phyloP scores from a whole-genome alignment of 2,113 vertebrate species.

The Chroicocephalus ridibundus region DNA sequence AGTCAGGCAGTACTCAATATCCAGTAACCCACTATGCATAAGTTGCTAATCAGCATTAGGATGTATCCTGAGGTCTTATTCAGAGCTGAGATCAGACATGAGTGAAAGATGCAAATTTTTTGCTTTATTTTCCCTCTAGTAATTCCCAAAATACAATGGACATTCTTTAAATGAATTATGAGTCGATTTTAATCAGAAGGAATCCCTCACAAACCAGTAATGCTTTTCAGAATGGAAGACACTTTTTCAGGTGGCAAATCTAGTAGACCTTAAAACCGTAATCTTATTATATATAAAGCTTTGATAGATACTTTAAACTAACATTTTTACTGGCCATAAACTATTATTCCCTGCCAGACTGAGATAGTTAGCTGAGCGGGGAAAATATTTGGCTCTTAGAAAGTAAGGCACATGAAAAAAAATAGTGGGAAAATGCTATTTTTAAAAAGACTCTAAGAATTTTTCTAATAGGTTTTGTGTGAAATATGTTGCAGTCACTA shows the following conservation, averaged over 20 bases:
- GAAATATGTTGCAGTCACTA: neutral
- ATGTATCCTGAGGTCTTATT: neutral
- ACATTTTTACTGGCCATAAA: neutral
- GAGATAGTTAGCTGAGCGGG: neutral
- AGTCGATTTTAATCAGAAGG: neutral
- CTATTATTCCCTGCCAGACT: neutral
- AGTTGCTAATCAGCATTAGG: neutral
- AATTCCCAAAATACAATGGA: neutral
- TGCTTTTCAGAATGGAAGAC: neutral
- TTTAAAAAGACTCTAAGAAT: neutral
- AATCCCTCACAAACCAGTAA: neutral
- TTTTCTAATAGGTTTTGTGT: conserved; percentile 13
- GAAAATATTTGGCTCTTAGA: neutral
- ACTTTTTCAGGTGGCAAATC: neutral
- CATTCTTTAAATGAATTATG: neutral
- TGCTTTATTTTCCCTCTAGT: neutral
- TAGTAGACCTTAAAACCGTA: neutral
- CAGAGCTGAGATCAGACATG: neutral
- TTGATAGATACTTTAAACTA: neutral
- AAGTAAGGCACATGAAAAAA: neutral
- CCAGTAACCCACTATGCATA: neutral
- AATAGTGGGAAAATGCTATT: conserved; percentile 9
- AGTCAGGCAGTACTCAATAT: neutral
- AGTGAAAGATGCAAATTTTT: neutral
- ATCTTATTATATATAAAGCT: neutral